Conservation (phyloP, 2,797 vertebrate species). For the Phrynocephalus vlangalii region DNA sequence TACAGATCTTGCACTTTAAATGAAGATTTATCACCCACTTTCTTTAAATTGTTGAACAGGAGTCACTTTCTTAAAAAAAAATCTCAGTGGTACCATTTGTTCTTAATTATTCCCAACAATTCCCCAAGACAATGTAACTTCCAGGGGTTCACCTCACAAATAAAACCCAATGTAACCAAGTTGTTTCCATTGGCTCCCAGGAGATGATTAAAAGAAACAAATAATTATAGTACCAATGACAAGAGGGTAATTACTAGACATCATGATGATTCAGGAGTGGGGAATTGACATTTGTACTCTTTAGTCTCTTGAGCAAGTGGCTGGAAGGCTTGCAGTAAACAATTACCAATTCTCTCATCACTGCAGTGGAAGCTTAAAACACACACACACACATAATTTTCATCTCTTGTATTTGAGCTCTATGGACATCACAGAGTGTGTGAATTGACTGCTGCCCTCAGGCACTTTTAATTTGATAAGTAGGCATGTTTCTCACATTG, state of each 20-base stretch:
- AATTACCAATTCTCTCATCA: conserved; percentile 43
- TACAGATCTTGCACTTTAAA: conserved; percentile 12
- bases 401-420: conserved; percentile 30
- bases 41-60: conserved; percentile 18
- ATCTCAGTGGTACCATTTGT: conserved; percentile 8
- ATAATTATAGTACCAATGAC: conserved; percentile 42
- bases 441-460: conserved; percentile 43
- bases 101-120: conserved; percentile 22
- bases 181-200: conserved; percentile 49
- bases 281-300: conserved; percentile 55
- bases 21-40: conserved; percentile 30
- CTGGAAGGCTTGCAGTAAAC: conserved; percentile 52
- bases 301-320: conserved; percentile 50
- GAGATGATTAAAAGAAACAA: conserved; percentile 46
- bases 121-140: conserved; percentile 6
- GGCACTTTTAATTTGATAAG: conserved; percentile 53
- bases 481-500: conserved; percentile 6
- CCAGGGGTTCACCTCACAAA: neutral
- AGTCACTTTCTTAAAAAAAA: conserved; percentile 7
- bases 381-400: conserved; percentile 23
- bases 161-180: conserved; percentile 6
- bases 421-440: neutral
- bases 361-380: conserved; percentile 41
- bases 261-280: conserved; percentile 46
- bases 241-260: conserved; percentile 41